Evolutionary conservation across 2,797 vertebrate genomes (phyloP), one percentile per base, ranked within the genome.

Genomic region (Siniperca scherzeri): DNA sequence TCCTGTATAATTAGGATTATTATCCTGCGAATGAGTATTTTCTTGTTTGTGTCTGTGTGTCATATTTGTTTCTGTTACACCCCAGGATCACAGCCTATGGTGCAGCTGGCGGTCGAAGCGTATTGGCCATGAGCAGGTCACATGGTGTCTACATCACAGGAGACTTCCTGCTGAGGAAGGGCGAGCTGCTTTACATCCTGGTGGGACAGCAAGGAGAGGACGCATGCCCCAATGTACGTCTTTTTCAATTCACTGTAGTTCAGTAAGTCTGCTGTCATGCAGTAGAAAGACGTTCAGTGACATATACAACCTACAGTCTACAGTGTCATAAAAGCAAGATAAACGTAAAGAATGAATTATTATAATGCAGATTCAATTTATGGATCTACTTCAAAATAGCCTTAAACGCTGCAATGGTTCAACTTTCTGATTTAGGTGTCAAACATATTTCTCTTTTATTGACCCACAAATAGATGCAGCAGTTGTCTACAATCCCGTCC

Each of bases 161-260:
- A 82, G 97, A 98, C 93, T 99, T 99, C 91, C 95, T 94, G 81
- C 95, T 99, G 53, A 96, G 96, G 90, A 98, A 96, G 87, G 97
- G 96, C 4, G 97, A 98, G 60, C 91, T 94, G 0, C 93, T 99
- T 7, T 95, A 97, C 83, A 96, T 99, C 91, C 94, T 99, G 92
- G 98, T 99, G 48, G 98, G 98, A 86, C 98, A 99, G 75, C 95
- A 97, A 92, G 98, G 98, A 77, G 97, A 99, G 87, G 97, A 99
- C 7, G 97, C 98, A 30, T 99, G 98, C 66, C 97, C 98, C 77
- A 97, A 96, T 38, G 98, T 99, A 94, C 98, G 98, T 96, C 19
- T 11, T 14, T 33, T 21, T 33, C 5, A 17, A 14, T 1, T 48
- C 22, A 17, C 21, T 57, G 7, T 22, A 38, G 46, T 21, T 56